Percentiles rank a stretch among this genome's conserved stretches.
Evolutionary conservation across 2,113 vertebrate species (phyloP).

Genomic region (Melanerpes formicivorus): DNA sequence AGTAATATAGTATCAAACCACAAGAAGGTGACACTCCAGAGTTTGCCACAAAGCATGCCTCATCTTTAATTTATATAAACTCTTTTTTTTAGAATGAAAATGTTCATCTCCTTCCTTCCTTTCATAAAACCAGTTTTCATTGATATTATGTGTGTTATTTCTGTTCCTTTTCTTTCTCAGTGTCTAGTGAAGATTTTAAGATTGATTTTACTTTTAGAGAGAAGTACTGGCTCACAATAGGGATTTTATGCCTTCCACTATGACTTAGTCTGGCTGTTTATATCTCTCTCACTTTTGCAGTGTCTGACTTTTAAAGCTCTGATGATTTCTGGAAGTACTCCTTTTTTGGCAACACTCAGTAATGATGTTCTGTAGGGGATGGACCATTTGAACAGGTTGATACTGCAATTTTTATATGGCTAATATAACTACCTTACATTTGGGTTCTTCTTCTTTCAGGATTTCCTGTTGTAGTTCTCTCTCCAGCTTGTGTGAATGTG

Average conservation of each 20-base stretch:
- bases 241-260: not conserved
- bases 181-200: not conserved
- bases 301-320: not conserved
- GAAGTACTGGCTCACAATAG: not conserved
- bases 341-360: fast-evolving
- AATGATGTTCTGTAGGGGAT: not conserved
- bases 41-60: not conserved
- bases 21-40: not conserved
- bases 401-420: not conserved
- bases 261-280: not conserved
- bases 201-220: not conserved
- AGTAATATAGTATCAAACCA: not conserved
- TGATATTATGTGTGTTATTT: not conserved
- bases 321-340: not conserved
- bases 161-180: not conserved
- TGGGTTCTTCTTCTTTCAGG: not conserved
- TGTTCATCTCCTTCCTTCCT: not conserved
- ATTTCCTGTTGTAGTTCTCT: not conserved
- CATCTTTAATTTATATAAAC: not conserved
- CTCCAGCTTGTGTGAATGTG: not conserved
- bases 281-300: not conserved
- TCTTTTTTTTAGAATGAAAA: not conserved
- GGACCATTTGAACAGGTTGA: not conserved
- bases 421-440: not conserved
- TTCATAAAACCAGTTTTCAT: not conserved